phyloP scores from a whole-genome alignment of 1,140 invertebrate genomes.

The Bombus superbus region DNA sequence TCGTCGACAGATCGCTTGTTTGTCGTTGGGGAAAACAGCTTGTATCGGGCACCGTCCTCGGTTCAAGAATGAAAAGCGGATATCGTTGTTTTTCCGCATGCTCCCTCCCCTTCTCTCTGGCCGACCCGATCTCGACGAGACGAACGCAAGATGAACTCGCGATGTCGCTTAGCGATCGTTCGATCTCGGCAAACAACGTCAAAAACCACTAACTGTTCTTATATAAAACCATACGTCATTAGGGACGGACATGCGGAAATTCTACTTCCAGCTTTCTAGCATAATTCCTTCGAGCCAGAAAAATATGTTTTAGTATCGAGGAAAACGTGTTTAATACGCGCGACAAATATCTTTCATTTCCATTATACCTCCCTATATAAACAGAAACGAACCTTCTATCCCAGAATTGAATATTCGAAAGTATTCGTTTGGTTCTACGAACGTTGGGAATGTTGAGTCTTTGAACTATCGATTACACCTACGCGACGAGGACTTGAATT shows the following conservation, averaged over 20 bases:
- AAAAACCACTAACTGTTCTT: not conserved
- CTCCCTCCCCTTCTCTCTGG: not conserved
- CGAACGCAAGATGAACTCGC: not conserved
- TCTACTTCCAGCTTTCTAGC: conserved; percentile 1
- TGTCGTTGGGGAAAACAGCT: conserved; percentile 34
- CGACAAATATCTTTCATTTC: not conserved
- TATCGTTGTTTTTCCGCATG: conserved; percentile 36
- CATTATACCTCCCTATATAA: not conserved
- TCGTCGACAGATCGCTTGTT: not conserved
- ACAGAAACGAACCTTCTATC: not conserved
- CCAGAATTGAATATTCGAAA: not conserved
- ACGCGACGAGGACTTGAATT: not conserved
- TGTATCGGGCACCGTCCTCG: conserved; percentile 11
- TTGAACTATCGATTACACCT: not conserved
- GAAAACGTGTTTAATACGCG: not conserved
- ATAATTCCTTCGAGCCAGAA: not conserved
- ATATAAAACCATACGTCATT: no score
- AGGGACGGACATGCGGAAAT: no score
- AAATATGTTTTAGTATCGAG: not conserved
- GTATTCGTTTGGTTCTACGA: not conserved
- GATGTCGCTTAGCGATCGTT: not conserved
- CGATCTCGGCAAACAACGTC: not conserved
- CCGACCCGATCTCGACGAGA: not conserved
- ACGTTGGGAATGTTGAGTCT: not conserved
- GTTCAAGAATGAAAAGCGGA: conserved; percentile 65